Evolutionary conservation across 1,140 invertebrate species (phyloP).

Genomic region (Drusus annulatus): DNA sequence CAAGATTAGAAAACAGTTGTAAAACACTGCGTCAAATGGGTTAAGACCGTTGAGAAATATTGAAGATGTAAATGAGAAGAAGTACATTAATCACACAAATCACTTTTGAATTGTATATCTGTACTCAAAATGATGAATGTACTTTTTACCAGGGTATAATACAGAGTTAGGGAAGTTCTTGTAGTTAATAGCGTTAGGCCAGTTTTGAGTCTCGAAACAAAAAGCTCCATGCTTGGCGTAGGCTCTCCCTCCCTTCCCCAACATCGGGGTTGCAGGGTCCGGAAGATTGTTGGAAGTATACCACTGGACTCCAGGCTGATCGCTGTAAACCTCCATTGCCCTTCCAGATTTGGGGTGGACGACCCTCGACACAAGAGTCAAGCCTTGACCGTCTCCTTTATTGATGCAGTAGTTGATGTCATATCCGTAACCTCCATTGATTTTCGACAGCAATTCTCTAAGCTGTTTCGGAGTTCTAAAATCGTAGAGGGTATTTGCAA

Average conservation of each 20-base stretch:
- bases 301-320: slow-evolving; percentile 93
- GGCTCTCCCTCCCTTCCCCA: slow-evolving; percentile 78
- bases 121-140: slow-evolving; percentile 37
- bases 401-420: slow-evolving; percentile 86
- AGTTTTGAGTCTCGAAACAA: slow-evolving; percentile 93
- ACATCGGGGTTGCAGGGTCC: background rate
- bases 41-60: no score
- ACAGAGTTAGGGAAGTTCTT: slow-evolving; percentile 33
- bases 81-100: background rate
- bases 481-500: slow-evolving; percentile 80
- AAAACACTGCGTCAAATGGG: no score
- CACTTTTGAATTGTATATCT: slow-evolving; percentile 10
- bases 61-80: no score
- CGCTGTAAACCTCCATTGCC: slow-evolving; percentile 81
- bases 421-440: slow-evolving; percentile 72
- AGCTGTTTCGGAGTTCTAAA: slow-evolving; percentile 73
- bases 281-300: slow-evolving; percentile 89
- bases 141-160: slow-evolving; percentile 40
- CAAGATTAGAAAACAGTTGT: no score
- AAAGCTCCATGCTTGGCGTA: slow-evolving; percentile 88
- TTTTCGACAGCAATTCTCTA: slow-evolving; percentile 64
- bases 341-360: slow-evolving; percentile 80
- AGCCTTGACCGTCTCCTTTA: background rate
- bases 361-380: slow-evolving; percentile 68
- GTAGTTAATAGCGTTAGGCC: slow-evolving; percentile 88